A percentile compares a stretch with the other conserved stretches of the same genome.
Conservation (phyloP, 1,140 invertebrate species). For the Heliconius himera region DNA sequence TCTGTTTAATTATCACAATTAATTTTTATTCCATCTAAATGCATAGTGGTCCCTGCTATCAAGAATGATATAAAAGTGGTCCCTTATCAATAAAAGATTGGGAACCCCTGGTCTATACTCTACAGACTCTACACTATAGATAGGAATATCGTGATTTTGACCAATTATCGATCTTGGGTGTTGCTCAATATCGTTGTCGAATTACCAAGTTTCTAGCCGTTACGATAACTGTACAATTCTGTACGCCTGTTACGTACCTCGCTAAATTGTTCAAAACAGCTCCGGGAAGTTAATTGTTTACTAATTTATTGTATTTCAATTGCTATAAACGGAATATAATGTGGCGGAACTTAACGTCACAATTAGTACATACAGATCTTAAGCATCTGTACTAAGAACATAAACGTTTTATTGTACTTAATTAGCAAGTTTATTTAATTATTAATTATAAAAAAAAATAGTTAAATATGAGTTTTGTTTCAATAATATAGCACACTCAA, state of each 20-base stretch:
- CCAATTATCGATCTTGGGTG: slow-evolving; percentile 36
- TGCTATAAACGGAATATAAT: neutral
- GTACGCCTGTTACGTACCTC: slow-evolving; percentile 22
- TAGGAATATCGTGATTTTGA: slow-evolving; percentile 37
- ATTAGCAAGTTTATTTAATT: neutral
- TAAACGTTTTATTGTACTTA: neutral
- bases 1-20: no score
- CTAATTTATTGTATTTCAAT: slow-evolving; percentile 3
- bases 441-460: neutral
- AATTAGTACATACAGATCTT: neutral
- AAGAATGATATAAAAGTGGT: no score
- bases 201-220: slow-evolving; percentile 36
- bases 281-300: neutral
- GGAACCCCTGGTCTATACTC: no score
- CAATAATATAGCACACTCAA: no score
- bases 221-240: slow-evolving; percentile 38
- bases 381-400: neutral
- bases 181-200: slow-evolving; percentile 40
- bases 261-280: slow-evolving; percentile 20
- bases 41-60: no score
- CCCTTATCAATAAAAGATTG: no score
- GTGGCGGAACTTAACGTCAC: neutral
- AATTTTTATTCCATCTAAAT: no score
- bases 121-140: neutral
- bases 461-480: neutral